Evolutionary conservation across 2,113 vertebrate species (phyloP).

Genomic region (Oreochromis spilurus): DNA sequence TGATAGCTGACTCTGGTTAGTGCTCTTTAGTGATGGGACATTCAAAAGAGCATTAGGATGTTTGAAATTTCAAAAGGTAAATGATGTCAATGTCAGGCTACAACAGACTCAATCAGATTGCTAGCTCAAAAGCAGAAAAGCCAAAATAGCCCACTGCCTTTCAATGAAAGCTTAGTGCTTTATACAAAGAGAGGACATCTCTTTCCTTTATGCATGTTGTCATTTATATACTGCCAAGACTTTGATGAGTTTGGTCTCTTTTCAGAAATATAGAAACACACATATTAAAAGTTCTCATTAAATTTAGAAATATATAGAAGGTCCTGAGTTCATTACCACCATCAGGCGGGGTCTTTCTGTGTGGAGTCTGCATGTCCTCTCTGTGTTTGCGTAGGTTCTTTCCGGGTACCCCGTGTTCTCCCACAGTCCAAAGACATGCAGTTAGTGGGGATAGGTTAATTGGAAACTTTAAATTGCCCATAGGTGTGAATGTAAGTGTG

Average conservation of each 20-base stretch:
- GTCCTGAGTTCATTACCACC: neutral
- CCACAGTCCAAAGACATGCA: neutral
- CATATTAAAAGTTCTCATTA: neutral
- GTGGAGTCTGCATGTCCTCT: neutral
- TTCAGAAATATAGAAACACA: neutral
- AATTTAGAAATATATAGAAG: neutral
- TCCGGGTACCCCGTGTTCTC: neutral
- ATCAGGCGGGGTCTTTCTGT: neutral
- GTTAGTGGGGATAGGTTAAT: neutral
- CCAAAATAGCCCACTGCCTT: neutral
- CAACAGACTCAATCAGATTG: neutral
- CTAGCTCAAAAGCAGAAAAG: neutral
- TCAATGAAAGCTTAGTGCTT: neutral
- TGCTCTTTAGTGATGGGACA: slow-evolving; percentile 21
- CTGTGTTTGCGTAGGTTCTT: neutral
- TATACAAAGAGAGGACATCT: neutral
- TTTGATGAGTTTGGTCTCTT: neutral
- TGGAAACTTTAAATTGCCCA: neutral
- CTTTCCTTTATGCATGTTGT: neutral
- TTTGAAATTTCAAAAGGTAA: slow-evolving; percentile 40
- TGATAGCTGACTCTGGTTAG: slow-evolving; percentile 24
- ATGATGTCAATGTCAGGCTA: neutral
- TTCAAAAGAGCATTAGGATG: neutral
- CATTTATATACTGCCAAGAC: neutral
- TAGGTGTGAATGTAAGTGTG: neutral